A percentile compares a stretch with the other conserved stretches of the same genome.
These are phyloP conservation scores for Nestor notabilis DNA, from an alignment of 2,113 vertebrate species.

Conservation along the genomic window DNA sequence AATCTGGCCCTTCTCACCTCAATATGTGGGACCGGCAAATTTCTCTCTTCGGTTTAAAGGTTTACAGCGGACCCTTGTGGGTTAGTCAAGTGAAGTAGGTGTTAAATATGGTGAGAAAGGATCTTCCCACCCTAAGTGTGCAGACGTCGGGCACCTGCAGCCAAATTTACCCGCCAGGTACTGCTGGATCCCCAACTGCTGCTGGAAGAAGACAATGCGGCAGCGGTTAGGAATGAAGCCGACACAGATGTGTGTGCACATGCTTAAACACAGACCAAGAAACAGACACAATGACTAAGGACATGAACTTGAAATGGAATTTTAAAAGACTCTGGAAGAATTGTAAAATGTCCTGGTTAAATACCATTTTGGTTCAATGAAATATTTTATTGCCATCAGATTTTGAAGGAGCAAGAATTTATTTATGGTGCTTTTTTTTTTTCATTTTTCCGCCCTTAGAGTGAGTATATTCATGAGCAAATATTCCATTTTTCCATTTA, in stretches of 20 bases:
- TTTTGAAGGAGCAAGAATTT: not conserved
- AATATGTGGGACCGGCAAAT: not conserved
- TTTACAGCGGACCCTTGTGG: not conserved
- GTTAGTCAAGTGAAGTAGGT: not conserved
- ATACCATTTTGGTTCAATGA: not conserved
- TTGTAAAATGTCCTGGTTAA: not conserved
- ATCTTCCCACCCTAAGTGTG: not conserved
- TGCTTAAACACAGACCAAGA: not conserved
- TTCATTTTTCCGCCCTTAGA: too few relatives aligned
- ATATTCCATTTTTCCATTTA: not conserved
- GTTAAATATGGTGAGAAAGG: not conserved
- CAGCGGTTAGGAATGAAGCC: not conserved
- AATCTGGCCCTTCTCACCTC: not conserved
- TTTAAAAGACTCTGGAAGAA: not conserved
- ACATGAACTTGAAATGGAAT: not conserved
- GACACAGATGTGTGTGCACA: too few relatives aligned
- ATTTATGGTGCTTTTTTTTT: not conserved
- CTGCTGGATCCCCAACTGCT: accelerated
- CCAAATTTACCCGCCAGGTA: not conserved
- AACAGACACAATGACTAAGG: not conserved
- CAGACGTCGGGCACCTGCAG: not conserved
- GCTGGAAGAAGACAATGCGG: not conserved
- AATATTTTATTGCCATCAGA: not conserved
- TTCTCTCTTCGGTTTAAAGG: not conserved
- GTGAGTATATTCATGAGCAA: not conserved